phyloP scores from a whole-genome alignment of 2,113 vertebrate species.

The Notiomystis cincta region DNA sequence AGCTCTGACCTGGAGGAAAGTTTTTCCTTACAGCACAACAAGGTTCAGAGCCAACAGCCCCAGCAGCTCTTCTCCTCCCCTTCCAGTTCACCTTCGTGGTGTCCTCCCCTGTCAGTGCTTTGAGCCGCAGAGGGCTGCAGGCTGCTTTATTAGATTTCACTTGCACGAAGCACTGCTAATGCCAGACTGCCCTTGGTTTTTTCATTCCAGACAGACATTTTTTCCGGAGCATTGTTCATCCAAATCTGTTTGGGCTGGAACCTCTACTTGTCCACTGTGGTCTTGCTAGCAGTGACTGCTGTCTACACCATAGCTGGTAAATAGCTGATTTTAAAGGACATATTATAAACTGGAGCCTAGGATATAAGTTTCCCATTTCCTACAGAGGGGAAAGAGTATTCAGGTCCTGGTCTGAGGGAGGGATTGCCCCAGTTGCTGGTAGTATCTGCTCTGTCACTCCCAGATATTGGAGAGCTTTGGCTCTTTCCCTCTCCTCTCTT shows the following conservation, averaged over 20 bases:
- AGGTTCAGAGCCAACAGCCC: neutral
- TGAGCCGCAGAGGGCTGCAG: neutral
- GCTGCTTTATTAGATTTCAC: slow-evolving; percentile 12
- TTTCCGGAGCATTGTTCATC: slow-evolving; percentile 91
- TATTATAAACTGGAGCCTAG: neutral
- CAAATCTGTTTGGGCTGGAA: slow-evolving; percentile 89
- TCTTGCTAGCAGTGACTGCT: slow-evolving; percentile 86
- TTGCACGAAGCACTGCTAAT: neutral
- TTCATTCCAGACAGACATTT: slow-evolving; percentile 86
- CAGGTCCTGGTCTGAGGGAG: neutral
- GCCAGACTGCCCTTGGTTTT: neutral
- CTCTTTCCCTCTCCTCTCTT: neutral
- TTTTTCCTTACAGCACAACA: neutral
- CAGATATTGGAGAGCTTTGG: neutral
- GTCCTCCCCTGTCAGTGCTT: neutral
- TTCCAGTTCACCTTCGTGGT: neutral
- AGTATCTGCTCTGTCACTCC: neutral
- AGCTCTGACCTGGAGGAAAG: neutral
- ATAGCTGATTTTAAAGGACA: neutral
- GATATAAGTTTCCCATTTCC: neutral
- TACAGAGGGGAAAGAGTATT: neutral
- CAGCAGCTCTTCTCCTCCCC: neutral
- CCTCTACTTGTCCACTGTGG: slow-evolving; percentile 85
- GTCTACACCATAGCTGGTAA: slow-evolving; percentile 90
- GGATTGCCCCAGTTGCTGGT: neutral